phyloP scores from a whole-genome alignment of 2,888 invertebrate species.

The Ennomos fuscantarius region DNA sequence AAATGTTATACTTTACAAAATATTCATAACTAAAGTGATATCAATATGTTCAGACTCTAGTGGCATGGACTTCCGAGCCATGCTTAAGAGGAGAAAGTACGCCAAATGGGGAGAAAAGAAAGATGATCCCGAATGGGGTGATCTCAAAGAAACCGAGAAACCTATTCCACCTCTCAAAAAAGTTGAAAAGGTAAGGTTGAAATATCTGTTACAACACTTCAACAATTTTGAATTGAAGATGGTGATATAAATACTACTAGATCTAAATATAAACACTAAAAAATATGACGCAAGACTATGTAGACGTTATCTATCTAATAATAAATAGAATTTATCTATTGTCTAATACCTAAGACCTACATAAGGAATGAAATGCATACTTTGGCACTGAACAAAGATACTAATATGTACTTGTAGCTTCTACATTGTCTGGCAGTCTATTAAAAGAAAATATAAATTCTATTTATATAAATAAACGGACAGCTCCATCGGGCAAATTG shows the following conservation, averaged over 20 bases:
- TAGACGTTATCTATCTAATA: slow-evolving; percentile 35
- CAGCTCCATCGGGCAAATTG: slow-evolving; percentile 60
- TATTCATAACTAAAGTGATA: background rate
- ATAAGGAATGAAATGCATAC: slow-evolving; percentile 14
- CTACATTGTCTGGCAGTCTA: slow-evolving; percentile 52
- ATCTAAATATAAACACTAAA: slow-evolving; percentile 43
- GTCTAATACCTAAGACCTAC: too few relatives aligned
- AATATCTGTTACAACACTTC: slow-evolving; percentile 16
- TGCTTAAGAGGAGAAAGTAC: slow-evolving; percentile 98
- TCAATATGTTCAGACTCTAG: slow-evolving; percentile 89
- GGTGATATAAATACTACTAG: slow-evolving; percentile 71
- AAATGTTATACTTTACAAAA: too few relatives aligned
- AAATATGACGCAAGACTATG: slow-evolving; percentile 41
- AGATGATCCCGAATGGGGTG: slow-evolving; percentile 96
- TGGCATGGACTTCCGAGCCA: slow-evolving; percentile 99
- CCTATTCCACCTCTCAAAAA: slow-evolving; percentile 95
- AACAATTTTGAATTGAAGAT: slow-evolving; percentile 44
- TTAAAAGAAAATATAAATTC: slow-evolving; percentile 41
- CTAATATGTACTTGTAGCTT: slow-evolving; percentile 36
- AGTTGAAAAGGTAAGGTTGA: slow-evolving; percentile 94
- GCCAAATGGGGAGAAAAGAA: slow-evolving; percentile 97
- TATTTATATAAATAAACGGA: slow-evolving; percentile 45
- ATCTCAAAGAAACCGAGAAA: slow-evolving; percentile 96
- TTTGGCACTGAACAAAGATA: slow-evolving; percentile 34
- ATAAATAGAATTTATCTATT: slow-evolving; percentile 9